Conservation (phyloP, 2,797 vertebrate species). For the Mastacembelus armatus region DNA sequence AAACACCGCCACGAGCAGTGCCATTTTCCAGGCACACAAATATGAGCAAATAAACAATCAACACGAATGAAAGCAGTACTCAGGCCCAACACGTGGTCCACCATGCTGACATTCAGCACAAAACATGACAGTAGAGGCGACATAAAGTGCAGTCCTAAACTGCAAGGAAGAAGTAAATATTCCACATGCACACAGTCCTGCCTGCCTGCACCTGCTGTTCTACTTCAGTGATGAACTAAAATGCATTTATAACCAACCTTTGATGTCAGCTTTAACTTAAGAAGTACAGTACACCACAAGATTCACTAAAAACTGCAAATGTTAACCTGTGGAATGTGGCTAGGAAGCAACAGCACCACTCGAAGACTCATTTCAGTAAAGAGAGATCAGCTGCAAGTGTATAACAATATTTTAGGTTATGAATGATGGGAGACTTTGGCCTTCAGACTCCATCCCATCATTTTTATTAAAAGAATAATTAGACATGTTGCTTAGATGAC, state of each 20-base stretch:
- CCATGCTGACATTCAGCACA: neutral
- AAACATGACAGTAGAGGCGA: constrained; percentile 13
- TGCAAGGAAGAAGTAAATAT: constrained; percentile 2
- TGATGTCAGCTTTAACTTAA: constrained; percentile 34
- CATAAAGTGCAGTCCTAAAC: constrained; percentile 11
- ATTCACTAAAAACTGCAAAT: constrained; percentile 23
- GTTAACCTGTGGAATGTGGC: neutral
- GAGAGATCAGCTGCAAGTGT: neutral
- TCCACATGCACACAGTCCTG: constrained; percentile 2
- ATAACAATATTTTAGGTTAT: neutral
- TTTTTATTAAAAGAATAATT: neutral
- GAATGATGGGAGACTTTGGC: too few relatives aligned
- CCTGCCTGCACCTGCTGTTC: constrained; percentile 29
- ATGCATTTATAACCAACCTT: constrained; percentile 32
- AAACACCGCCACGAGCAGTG: neutral
- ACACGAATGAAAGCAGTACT: neutral
- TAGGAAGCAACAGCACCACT: neutral
- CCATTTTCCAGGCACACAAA: constrained; percentile 15
- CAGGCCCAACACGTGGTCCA: neutral
- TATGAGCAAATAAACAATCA: constrained; percentile 17
- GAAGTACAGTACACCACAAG: constrained; percentile 9
- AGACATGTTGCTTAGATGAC: neutral
- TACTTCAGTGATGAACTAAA: constrained; percentile 10
- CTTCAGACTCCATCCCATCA: too few relatives aligned
- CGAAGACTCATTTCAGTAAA: neutral